These are phyloP conservation scores for Bathynomus jamesi DNA, from an alignment of 1,140 invertebrate species.

Conservation along the genomic window DNA sequence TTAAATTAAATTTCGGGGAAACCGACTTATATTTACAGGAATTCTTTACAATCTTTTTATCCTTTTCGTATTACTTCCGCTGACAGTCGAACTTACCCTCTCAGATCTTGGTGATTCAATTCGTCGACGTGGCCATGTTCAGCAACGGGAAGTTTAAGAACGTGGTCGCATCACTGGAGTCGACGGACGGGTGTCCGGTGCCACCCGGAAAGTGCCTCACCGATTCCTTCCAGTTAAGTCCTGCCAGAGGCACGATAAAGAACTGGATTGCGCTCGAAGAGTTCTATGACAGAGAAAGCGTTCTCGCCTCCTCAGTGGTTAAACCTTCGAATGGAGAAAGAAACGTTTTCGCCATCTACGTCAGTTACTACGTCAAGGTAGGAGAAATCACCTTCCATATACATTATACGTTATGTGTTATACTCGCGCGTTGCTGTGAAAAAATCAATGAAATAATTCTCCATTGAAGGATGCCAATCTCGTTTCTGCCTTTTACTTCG, in stretches of 20 bases:
- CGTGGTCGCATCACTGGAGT: slow-evolving; percentile 84
- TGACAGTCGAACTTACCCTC: too few relatives aligned
- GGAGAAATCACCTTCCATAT: neutral
- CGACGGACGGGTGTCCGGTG: slow-evolving; percentile 57
- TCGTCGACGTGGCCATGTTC: slow-evolving; percentile 95
- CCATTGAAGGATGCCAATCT: too few relatives aligned
- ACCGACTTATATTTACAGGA: too few relatives aligned
- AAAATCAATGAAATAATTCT: too few relatives aligned
- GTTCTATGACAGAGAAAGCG: slow-evolving; percentile 59
- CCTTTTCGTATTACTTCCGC: too few relatives aligned
- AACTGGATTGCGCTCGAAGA: slow-evolving; percentile 75
- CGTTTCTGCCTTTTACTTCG: too few relatives aligned
- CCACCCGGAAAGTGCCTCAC: slow-evolving; percentile 52
- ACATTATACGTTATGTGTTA: too few relatives aligned
- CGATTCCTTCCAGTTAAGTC: slow-evolving; percentile 57
- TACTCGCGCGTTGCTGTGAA: too few relatives aligned
- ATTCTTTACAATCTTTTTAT: too few relatives aligned
- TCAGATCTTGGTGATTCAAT: slow-evolving; percentile 76
- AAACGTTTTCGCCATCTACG: slow-evolving; percentile 67
- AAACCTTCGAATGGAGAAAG: slow-evolving; percentile 43
- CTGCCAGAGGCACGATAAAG: slow-evolving; percentile 65
- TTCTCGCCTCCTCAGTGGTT: slow-evolving; percentile 60
- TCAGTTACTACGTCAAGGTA: slow-evolving; percentile 79
- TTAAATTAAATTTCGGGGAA: too few relatives aligned
- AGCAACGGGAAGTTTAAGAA: slow-evolving; percentile 97